These are phyloP conservation scores for Stichodactyla helianthus DNA, from an alignment of 64 coral and sea anemone species.

Conservation along the genomic window DNA sequence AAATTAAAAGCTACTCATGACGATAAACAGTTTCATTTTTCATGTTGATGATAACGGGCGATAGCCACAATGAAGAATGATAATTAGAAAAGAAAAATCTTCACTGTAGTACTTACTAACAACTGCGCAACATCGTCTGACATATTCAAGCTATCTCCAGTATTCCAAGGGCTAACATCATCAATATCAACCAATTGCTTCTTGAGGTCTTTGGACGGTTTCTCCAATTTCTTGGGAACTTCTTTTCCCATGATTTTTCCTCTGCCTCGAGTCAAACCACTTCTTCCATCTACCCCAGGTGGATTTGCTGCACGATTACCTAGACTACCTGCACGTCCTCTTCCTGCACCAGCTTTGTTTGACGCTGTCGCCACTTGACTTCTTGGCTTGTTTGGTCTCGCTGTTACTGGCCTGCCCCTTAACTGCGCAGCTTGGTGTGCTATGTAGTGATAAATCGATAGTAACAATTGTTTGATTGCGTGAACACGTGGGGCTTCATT, in stretches of 20 bases:
- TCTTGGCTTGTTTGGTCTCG: background rate
- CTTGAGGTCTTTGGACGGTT: background rate
- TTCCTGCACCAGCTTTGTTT: background rate
- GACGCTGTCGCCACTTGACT: background rate
- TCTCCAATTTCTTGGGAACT: background rate
- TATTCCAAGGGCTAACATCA: conserved; percentile 68
- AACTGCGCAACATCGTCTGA: conserved; percentile 83
- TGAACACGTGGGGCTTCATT: too few species aligned
- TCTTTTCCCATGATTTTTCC: background rate
- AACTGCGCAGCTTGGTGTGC: background rate
- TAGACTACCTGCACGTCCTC: background rate
- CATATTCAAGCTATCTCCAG: conserved; percentile 49
- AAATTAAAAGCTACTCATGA: too few species aligned
- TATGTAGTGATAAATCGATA: background rate
- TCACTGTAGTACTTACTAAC: conserved; percentile 34
- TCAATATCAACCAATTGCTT: conserved; percentile 36
- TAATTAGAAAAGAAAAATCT: background rate
- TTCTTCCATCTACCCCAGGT: background rate
- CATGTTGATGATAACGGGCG: too few species aligned
- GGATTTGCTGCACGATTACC: background rate
- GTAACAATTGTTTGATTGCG: too few species aligned
- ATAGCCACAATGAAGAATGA: too few species aligned
- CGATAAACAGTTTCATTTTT: too few species aligned
- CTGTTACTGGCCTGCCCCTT: background rate
- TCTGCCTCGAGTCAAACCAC: background rate